These are phyloP conservation scores for Malthinus flaveolus DNA, from an alignment of 2,888 invertebrate species.

Conservation along the genomic window DNA sequence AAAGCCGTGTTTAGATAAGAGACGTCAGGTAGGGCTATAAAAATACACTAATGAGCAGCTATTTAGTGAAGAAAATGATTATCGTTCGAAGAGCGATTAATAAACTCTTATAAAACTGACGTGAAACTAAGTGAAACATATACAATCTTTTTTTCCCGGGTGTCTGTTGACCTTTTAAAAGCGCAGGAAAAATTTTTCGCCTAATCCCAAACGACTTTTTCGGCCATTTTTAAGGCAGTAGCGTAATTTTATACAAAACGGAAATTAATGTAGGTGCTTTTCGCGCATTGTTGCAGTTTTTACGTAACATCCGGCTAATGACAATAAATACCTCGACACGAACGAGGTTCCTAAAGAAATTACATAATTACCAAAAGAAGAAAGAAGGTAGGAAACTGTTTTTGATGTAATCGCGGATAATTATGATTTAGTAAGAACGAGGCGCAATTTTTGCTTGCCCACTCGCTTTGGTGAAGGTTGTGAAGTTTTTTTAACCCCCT, in stretches of 20 bases:
- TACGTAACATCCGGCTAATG: conserved; percentile 5
- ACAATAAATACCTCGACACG: conserved; percentile 1
- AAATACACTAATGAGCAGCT: conserved; percentile 25
- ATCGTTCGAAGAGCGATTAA: background rate
- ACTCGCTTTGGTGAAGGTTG: background rate
- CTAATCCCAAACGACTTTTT: too few species aligned
- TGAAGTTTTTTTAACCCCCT: background rate
- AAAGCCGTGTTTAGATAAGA: conserved; percentile 30
- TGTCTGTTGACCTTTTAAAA: too few species aligned
- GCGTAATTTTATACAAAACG: background rate
- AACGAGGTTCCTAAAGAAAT: conserved; percentile 4
- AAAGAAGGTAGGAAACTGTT: conserved; percentile 4
- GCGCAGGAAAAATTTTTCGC: too few species aligned
- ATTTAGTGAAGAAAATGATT: conserved; percentile 5
- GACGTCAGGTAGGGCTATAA: conserved; percentile 20
- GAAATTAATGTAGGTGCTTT: conserved; percentile 2
- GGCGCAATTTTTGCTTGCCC: conserved; percentile 3
- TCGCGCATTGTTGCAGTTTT: conserved; percentile 3
- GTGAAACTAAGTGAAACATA: too few species aligned
- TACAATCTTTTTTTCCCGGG: too few species aligned
- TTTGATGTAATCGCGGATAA: conserved; percentile 4
- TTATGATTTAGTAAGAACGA: conserved; percentile 6
- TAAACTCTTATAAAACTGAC: background rate
- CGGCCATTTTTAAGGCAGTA: too few species aligned
- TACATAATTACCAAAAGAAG: conserved; percentile 7